Evolutionary conservation across 2,888 invertebrate genomes (phyloP).

Genomic region (Chironomus riparius): DNA sequence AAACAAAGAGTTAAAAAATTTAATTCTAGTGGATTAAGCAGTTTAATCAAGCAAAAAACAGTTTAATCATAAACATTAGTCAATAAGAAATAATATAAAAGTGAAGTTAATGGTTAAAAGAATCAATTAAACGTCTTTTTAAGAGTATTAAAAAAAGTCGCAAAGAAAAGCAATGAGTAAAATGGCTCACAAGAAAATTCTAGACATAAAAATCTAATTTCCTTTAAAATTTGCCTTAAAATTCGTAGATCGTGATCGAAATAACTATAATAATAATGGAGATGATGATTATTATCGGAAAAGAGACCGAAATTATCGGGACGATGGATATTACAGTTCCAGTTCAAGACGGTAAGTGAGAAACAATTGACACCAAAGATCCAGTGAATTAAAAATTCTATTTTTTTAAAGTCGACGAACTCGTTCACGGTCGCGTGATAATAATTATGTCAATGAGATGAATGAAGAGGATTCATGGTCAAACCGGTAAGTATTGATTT

Average conservation of each 20-base stretch:
- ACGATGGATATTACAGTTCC: not conserved
- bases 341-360: not conserved
- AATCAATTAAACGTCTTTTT: not conserved
- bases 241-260: constrained; percentile 1
- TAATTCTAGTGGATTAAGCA: not conserved
- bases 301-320: not conserved
- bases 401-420: not conserved
- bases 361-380: not conserved
- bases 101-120: not conserved
- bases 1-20: not conserved
- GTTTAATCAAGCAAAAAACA: not conserved
- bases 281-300: constrained; percentile 15
- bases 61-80: not conserved
- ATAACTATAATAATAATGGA: not conserved
- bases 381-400: not conserved
- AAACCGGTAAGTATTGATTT: constrained; percentile 8
- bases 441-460: not conserved
- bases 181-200: not conserved
- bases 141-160: not conserved
- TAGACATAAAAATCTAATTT: constrained; percentile 7
- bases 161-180: constrained; percentile 17
- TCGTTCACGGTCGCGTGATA: constrained; percentile 15
- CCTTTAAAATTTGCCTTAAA: constrained; percentile 17
- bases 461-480: constrained; percentile 20
- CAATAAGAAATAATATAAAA: not conserved